Base-by-base conservation (phyloP, 1,140 invertebrate species). In the Stegodyphus mimosarum region DNA sequence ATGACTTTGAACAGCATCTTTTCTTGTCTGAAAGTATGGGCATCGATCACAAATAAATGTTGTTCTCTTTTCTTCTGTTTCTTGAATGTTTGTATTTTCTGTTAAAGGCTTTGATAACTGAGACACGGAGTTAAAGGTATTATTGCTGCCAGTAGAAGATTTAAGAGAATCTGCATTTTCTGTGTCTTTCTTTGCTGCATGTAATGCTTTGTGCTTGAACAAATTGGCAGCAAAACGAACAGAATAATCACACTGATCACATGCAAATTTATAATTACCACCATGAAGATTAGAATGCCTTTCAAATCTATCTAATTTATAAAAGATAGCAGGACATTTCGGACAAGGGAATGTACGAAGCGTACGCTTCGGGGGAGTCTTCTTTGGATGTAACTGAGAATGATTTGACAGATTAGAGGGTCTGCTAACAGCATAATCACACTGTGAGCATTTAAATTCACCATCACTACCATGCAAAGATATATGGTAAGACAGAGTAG, bases 301-400 rank as follows among this genome's bases (percentile, higher is more conserved):
- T 88, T 95, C 94, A 89, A 95, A 97, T 89, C 96, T 95, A 88
- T 95, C 94, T 55, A 94, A 91, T 90, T 97, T 96, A 88, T 96
- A 95, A 90, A 96, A 97, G 0, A 95, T 95, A 18, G 95, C 96
- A 0, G 96, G 96, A 90, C 96, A 97, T 91, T 96, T 96, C 86
- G 94, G 93, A 87, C 95, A 96, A 69, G 78, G 73, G 15, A 71
- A 79, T 33, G 60, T 53, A 13, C 18, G 15, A 33, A 63, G 53
- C n/a, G 75, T 33, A 6, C 60, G 33, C 18, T 85, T 85, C 6
- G 18, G 15, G 18, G 83, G 83, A 18, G 67, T 48, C 86, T 87
- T 86, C 80, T 69, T 74, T 50, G 86, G 73, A 87, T 94, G 93
- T 6, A 94, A 92, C 49, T 92, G 91, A 84, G 94, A 92, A 89